Base-by-base conservation (phyloP, 1,140 invertebrate genomes). In the Rhynchophorus ferrugineus region DNA sequence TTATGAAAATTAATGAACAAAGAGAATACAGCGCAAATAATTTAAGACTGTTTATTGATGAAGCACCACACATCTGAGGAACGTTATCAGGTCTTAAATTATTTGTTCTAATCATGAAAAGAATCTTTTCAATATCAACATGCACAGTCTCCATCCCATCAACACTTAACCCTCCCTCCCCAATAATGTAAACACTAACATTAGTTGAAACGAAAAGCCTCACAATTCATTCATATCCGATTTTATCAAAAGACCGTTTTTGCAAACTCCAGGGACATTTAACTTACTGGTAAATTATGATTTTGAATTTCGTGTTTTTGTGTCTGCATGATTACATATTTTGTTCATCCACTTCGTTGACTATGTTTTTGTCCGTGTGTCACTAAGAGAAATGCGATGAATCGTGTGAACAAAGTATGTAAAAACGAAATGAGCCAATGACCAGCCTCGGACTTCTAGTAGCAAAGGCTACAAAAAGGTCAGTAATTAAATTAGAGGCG, bases 401-500 rank as follows among this genome's bases (percentile, higher is more conserved):
- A n/a, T n/a, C n/a, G n/a, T n/a, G n/a, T n/a, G 42, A 45, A 43
- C 50, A 52, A 52, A 52, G 18, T 45, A 52, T 33, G 50, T 45
- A 29, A 22, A 37, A 33, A n/a, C n/a, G 13, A 34, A 19, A 47
- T 7, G 33, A 50, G 61, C 45, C 53, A 46, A 44, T 49, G 39
- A 60, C 29, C 45, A 58, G 60, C 62, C 49, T 59, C 53, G 59
- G 59, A 58, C 66, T 54, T 56, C 66, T 56, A 53, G 63, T 67
- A 66, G 64, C 62, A 58, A 66, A 63, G 66, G 66, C 66, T 65
- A 62, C 61, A 63, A 42, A 34, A 64, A 68, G 66, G 66, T 68
- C 60, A 65, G 66, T 68, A 57, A 34, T 14, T 20, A 9, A 47
- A 35, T 37, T 47, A n/a, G 20, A 13, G 20, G 43, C 14, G 9